Base-by-base conservation (phyloP, 2,113 vertebrate species). In the Nothocercus nigrocapillus region DNA sequence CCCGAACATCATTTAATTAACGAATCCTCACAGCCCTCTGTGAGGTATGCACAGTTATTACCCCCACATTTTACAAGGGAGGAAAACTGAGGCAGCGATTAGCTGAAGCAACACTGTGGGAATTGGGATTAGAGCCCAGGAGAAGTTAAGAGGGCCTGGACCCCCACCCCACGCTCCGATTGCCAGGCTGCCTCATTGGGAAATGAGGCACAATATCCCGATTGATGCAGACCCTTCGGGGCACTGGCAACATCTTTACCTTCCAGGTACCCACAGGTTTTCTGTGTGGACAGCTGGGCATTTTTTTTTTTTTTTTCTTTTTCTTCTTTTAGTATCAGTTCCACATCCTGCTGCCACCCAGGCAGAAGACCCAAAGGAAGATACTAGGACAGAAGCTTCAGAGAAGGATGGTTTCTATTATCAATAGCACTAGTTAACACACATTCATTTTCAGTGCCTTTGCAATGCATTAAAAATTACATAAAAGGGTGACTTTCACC, bases 1-100 rank as follows among this genome's bases (percentile, higher is more conserved):
- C 95, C 93, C 95, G 86, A 97, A 92, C 92, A 59, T 92, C 36
- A 10, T 93, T 94, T 96, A 95, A 97, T 96, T 97, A 97, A 97
- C 90, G 92, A 96, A 96, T 96, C 96, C 94, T 96, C 96, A 88
- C 85, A 94, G 93, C 88, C 90, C 92, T 96, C 92, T 89, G 22
- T 85, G 83, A 97, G 93, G 81, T 90, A 95, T 90, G 92, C 86
- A 69, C 83, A 96, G 94, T 90, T 96, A 95, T 94, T 96, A 96
- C 86, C 95, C 95, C 93, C 93, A 96, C 92, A 80, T 94, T 97
- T 96, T 96, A 97, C 84, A 94, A 96, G 91, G 49, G 94, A 73
- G 88, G 96, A 90, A 82, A 96, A 95, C 94, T 87, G 96, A 96
- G 94, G 94, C 95, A 85, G 92, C 28, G 92, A 96, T 96, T 96